These are phyloP conservation scores for Macrocentrus cingulum DNA, from an alignment of 1,140 invertebrate species.

Conservation along the genomic window DNA sequence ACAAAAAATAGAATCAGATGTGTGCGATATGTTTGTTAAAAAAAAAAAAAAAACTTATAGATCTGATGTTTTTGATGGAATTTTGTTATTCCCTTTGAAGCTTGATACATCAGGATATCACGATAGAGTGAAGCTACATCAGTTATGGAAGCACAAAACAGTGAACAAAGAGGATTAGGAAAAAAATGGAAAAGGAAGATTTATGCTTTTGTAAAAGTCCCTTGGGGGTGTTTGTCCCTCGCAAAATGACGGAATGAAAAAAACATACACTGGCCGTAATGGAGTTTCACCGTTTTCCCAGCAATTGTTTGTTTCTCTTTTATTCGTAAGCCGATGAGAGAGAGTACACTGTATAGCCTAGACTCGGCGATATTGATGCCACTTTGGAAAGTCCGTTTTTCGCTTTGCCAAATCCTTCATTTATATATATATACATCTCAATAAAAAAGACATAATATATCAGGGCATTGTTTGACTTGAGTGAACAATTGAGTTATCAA, in stretches of 20 bases:
- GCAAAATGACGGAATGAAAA: constrained; percentile 3
- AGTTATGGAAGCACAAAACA: not conserved
- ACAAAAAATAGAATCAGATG: too few relatives aligned
- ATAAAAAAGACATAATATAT: constrained; percentile 11
- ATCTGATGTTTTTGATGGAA: too few relatives aligned
- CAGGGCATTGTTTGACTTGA: constrained; percentile 9
- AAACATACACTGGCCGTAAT: constrained; percentile 18
- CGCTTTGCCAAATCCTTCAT: not conserved
- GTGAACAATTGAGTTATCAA: not conserved
- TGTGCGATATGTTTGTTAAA: too few relatives aligned
- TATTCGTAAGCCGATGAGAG: constrained; percentile 27
- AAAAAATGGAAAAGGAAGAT: constrained; percentile 6
- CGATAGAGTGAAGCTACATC: not conserved
- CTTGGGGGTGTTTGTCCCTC: constrained; percentile 12
- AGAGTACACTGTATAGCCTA: not conserved
- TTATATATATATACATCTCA: constrained; percentile 8
- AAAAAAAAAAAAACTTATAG: too few relatives aligned
- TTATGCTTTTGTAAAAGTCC: constrained; percentile 19
- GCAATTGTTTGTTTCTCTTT: constrained; percentile 18
- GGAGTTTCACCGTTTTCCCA: constrained; percentile 26
- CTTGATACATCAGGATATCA: too few relatives aligned
- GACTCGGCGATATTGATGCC: constrained; percentile 9
- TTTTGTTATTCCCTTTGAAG: too few relatives aligned
- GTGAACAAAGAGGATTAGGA: constrained; percentile 4
- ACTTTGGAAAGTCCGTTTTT: constrained; percentile 3